A percentile compares a stretch with the other conserved stretches of the same genome.
These are phyloP conservation scores for Simalia tracyae DNA, from an alignment of 2,797 vertebrate species.

Conservation along the genomic window DNA sequence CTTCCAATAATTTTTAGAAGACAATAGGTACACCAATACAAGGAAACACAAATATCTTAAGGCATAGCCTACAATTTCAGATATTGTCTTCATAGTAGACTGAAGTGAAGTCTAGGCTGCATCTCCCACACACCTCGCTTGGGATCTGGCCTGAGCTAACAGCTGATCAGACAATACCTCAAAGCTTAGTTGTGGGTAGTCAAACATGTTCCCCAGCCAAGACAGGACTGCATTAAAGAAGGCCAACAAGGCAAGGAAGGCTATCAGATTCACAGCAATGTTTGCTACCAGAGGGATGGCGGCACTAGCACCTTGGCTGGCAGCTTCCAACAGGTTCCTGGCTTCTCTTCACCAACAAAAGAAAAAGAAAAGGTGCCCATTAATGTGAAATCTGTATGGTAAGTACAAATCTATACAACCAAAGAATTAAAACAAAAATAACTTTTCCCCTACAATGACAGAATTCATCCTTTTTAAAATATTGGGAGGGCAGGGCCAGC, in stretches of 20 bases:
- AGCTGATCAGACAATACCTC: constrained; percentile 71
- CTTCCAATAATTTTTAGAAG: background rate
- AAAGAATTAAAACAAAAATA: background rate
- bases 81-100: background rate
- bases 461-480: background rate
- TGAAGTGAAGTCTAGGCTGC: background rate
- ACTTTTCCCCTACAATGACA: background rate
- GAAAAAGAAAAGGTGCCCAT: constrained; percentile 14
- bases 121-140: background rate
- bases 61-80: background rate
- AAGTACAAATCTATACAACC: background rate
- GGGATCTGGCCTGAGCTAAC: background rate
- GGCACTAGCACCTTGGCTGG: constrained; percentile 78
- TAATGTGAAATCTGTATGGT: constrained; percentile 21
- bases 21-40: background rate
- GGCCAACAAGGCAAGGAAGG: constrained; percentile 81
- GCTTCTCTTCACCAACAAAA: constrained; percentile 71
- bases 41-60: background rate
- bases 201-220: constrained; percentile 85
- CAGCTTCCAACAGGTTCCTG: constrained; percentile 83
- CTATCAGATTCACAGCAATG: constrained; percentile 79
- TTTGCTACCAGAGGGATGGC: constrained; percentile 79
- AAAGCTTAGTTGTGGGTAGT: constrained; percentile 84
- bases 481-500: background rate
- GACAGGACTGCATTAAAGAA: constrained; percentile 81